Evolutionary conservation across 2,113 vertebrate species (phyloP).

Genomic region (Platichthys flesus): DNA sequence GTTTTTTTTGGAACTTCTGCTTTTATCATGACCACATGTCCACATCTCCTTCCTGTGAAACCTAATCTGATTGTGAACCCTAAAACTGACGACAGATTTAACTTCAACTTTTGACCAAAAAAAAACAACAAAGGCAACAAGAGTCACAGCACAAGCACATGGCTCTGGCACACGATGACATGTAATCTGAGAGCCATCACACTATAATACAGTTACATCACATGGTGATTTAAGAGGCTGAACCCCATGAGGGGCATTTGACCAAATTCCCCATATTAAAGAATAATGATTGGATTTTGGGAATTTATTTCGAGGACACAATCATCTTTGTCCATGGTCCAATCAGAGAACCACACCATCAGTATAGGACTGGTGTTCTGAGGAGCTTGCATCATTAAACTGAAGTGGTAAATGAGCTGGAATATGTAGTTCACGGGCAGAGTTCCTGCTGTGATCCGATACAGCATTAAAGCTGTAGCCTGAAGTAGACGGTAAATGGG

Average conservation of each 20-base stretch:
- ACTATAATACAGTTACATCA: background rate
- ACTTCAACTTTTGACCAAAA: background rate
- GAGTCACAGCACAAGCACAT: conserved; percentile 11
- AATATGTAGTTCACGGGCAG: background rate
- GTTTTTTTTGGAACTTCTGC: conserved; percentile 5
- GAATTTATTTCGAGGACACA: background rate
- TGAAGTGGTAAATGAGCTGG: background rate
- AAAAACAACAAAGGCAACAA: background rate
- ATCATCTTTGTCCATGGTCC: background rate
- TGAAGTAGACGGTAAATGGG: conserved; percentile 29
- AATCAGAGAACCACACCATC: background rate
- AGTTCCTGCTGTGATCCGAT: conserved; percentile 7
- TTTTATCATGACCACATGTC: conserved; percentile 15
- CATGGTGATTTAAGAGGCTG: conserved; percentile 6
- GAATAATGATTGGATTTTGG: background rate
- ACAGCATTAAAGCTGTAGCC: conserved; percentile 12
- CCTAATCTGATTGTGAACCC: conserved; percentile 24
- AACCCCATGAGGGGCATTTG: background rate
- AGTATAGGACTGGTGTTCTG: background rate
- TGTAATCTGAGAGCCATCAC: conserved; percentile 20
- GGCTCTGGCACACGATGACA: conserved; percentile 5
- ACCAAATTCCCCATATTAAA: background rate
- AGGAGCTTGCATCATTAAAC: background rate
- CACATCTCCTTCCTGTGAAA: conserved; percentile 31
- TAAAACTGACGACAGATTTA: conserved; percentile 19